Percentiles rank a stretch among this genome's conserved stretches.
These are phyloP conservation scores for Andricus curvator DNA, from an alignment of 2,888 invertebrate genomes.

Conservation along the genomic window DNA sequence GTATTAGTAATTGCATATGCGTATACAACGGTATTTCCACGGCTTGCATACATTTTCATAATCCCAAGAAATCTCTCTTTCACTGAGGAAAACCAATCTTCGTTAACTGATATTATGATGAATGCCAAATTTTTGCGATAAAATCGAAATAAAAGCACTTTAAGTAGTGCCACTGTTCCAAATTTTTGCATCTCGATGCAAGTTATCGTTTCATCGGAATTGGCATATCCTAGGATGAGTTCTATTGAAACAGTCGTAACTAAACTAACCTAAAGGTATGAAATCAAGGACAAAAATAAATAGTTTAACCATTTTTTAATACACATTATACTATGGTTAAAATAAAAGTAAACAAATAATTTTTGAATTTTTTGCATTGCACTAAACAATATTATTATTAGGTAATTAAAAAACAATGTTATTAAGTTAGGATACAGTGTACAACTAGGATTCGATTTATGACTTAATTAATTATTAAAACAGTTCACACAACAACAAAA, in stretches of 20 bases:
- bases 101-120: neutral
- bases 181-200: slow-evolving; percentile 19
- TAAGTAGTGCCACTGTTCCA: neutral
- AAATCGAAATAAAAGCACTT: neutral
- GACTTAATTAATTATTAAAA: too few relatives aligned
- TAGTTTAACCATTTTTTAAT: neutral
- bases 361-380: too few relatives aligned
- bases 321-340: too few relatives aligned
- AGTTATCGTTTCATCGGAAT: neutral
- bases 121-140: neutral
- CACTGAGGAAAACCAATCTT: neutral
- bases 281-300: neutral
- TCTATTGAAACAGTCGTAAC: slow-evolving; percentile 3
- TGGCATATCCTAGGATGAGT: neutral
- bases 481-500: too few relatives aligned
- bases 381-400: too few relatives aligned
- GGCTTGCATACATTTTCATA: neutral
- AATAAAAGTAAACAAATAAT: too few relatives aligned
- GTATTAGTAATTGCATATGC: neutral
- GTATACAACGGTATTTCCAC: neutral
- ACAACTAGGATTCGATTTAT: too few relatives aligned
- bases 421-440: too few relatives aligned
- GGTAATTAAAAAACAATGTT: too few relatives aligned
- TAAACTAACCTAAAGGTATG: neutral
- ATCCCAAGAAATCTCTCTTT: neutral